phyloP scores from a whole-genome alignment of 2,888 invertebrate genomes.

The Oxycera nigricornis region DNA sequence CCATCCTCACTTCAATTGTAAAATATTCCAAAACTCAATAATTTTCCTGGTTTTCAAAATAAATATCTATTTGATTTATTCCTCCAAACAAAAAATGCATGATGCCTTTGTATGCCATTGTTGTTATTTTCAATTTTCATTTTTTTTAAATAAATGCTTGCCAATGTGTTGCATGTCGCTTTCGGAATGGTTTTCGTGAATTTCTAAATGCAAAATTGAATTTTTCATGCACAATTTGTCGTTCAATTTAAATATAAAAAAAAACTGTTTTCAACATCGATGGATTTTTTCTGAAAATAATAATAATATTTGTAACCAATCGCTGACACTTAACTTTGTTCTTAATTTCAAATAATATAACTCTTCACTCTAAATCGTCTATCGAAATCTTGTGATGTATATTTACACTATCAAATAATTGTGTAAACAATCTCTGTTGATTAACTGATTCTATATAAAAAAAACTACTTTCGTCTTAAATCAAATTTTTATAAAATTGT shows the following conservation, averaged over 20 bases:
- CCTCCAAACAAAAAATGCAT: no score
- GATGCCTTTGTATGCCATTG: constrained; percentile 13
- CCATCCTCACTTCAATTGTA: not conserved
- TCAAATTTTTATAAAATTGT: not conserved
- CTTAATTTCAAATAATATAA: no score
- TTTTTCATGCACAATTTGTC: not conserved
- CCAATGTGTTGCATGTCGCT: constrained; percentile 22
- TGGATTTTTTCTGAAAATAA: not conserved
- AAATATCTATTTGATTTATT: no score
- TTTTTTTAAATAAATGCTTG: not conserved
- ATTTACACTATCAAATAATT: no score
- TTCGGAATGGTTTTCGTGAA: constrained; percentile 1
- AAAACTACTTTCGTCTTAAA: not conserved
- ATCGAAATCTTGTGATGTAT: no score
- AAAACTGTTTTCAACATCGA: not conserved
- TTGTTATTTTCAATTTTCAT: not conserved
- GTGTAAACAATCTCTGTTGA: not conserved
- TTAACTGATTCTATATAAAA: not conserved
- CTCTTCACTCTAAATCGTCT: no score
- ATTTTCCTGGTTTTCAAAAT: no score
- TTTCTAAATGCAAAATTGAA: not conserved
- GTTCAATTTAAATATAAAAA: not conserved
- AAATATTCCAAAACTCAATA: no score
- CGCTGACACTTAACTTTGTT: not conserved
- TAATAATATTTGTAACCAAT: not conserved